Base-by-base conservation (phyloP, 2,113 vertebrate genomes). In the Prunella himalayana region DNA sequence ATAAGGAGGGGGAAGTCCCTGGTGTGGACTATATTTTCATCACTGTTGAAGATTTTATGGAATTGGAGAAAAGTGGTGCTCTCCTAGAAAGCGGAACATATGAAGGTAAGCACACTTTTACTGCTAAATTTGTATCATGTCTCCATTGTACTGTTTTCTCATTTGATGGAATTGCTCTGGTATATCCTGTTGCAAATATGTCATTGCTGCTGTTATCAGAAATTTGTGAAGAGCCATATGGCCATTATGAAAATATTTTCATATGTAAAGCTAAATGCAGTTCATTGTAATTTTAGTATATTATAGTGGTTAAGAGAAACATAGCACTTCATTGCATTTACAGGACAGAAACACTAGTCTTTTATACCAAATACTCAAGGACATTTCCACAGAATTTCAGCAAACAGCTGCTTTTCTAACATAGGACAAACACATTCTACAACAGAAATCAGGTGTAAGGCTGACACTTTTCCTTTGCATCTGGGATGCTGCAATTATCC, bases 11-110 rank as follows among this genome's bases (percentile, higher is more conserved):
- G 30, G 99, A 99, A 96, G 99, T 99, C 95, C 99, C 99, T 4
- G 99, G 99, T 89, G 99, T 99, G 98, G 99, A 99, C 98, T 99
- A 99, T 97, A 99, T 99, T 98, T 99, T 99, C 91, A 99, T 99
- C 97, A 99, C 98, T 39, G 98, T 99, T 96, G 99, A 99, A 97
- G 98, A 98, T 96, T 99, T 99, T 98, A 98, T 99, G 98, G 99
- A 99, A 98, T 95, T 99, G 97, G 99, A 99, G 98, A 99, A 99
- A 98, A 99, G 99, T 88, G 99, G 99, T 86, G 98, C 99, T 97
- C 98, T 99, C 86, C 97, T 99, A 85, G 99, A 99, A 98, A 99
- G 99, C 23, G 99, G 99, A 97, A 99, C 99, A 57, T 99, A 99
- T 99, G 99, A 99, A 99, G 99, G 99, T 99, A 98, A 97, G 98